Percentiles rank a stretch among this genome's conserved stretches.
Conservation (phyloP, 2,888 invertebrate genomes). For the Himalopsyche anomala region DNA sequence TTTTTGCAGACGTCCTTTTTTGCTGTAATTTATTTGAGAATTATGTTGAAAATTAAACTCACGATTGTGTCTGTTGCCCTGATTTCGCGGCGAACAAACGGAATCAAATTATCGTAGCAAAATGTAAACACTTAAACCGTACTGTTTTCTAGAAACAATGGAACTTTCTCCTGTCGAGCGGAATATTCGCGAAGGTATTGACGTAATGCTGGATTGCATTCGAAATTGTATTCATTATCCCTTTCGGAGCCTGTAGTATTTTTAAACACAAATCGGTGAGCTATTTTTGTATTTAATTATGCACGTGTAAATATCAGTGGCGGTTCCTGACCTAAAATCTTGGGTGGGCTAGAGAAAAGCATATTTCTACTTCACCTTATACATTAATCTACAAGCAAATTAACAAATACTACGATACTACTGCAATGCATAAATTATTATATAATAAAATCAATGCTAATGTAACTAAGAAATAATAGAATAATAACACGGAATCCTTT, state of each 20-base stretch:
- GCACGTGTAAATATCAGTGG: too few species aligned
- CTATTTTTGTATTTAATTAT: neutral
- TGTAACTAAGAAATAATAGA: too few species aligned
- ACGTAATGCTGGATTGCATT: slow-evolving; percentile 44
- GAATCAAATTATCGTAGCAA: slow-evolving; percentile 34
- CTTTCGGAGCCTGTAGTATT: neutral
- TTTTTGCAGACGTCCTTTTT: slow-evolving; percentile 29
- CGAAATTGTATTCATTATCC: slow-evolving; percentile 6
- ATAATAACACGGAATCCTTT: too few species aligned
- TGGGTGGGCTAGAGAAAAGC: too few species aligned
- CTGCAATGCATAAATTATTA: too few species aligned
- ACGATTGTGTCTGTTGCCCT: slow-evolving; percentile 32
- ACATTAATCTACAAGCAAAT: too few species aligned
- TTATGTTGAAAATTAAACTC: slow-evolving; percentile 27
- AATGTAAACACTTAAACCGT: slow-evolving; percentile 34
- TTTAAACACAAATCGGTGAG: neutral
- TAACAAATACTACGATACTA: too few species aligned
- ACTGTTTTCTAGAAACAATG: slow-evolving; percentile 55
- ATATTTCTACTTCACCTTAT: too few species aligned
- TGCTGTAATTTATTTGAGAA: slow-evolving; percentile 24
- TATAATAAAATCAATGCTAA: too few species aligned
- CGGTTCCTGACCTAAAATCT: too few species aligned
- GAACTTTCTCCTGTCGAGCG: slow-evolving; percentile 58
- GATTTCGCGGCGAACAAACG: slow-evolving; percentile 32
- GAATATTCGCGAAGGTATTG: slow-evolving; percentile 58